Evolutionary conservation across 2,888 invertebrate genomes (phyloP).

Genomic region (Pterobdella sp.): DNA sequence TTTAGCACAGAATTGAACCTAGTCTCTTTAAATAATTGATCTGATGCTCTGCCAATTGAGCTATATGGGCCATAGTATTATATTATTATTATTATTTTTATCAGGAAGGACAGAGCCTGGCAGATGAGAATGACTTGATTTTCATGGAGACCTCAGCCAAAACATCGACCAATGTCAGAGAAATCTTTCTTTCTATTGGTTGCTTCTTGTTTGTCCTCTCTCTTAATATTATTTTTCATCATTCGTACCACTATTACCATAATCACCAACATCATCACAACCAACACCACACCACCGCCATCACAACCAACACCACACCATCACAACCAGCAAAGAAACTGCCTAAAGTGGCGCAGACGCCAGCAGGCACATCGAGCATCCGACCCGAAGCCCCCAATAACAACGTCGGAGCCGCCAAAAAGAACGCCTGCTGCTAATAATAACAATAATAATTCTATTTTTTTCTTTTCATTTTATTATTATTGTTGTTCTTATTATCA

Average conservation of each 20-base stretch:
- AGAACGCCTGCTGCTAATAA: too few species aligned
- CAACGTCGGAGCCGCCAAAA: too few species aligned
- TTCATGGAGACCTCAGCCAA: slow-evolving; percentile 33
- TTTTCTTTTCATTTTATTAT: too few species aligned
- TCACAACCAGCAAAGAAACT: slow-evolving; percentile 30
- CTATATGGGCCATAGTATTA: too few species aligned
- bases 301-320: not conserved
- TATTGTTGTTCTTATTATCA: too few species aligned
- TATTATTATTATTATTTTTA: not conserved
- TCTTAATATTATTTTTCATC: not conserved
- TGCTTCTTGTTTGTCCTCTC: not conserved
- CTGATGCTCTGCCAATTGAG: too few species aligned
- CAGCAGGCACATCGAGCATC: too few species aligned
- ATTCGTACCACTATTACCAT: not conserved
- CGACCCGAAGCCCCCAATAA: too few species aligned
- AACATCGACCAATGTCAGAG: slow-evolving; percentile 29
- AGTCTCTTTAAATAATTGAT: not conserved
- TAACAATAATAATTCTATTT: too few species aligned
- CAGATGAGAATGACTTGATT: slow-evolving; percentile 27
- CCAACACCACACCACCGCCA: not conserved
- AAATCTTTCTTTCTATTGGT: slow-evolving; percentile 32
- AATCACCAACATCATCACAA: not conserved
- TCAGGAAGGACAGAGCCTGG: slow-evolving; percentile 29
- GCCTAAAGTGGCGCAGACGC: slow-evolving; percentile 28
- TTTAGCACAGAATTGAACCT: not conserved